Base-by-base conservation (phyloP, 1,140 invertebrate genomes). In the Heliconius himera region DNA sequence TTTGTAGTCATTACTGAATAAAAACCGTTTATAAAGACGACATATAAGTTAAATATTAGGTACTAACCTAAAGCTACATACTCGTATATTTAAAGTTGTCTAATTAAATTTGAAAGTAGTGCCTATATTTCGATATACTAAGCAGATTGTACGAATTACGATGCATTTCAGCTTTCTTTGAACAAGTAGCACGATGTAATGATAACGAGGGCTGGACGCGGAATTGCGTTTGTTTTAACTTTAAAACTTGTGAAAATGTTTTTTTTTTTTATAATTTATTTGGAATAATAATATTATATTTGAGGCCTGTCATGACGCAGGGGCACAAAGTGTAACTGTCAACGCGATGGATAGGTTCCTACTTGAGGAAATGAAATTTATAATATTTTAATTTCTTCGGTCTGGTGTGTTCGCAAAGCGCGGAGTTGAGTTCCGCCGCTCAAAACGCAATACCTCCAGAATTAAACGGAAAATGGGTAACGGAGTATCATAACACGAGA, bases 131-230 rank as follows among this genome's bases (percentile, higher is more conserved):
- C 60, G 74, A 56, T 60, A 75, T 60, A 66, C 60, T 29, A 29
- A 66, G 22, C 26, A 29, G 60, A 66, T 29, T 26, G 22, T 66
- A n/a, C 22, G 41, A 46, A 46, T 46, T 46, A 46, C 41, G 13
- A 29, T 29, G 60, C 60, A 66, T 41, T 70, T n/a, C 60, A 33
- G 66, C 41, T 76, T 76, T 76, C 75, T 41, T 76, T 46, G 60
- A 60, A 60, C 54, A 74, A 60, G 74, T 75, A 66, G 74, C 20
- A 11, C 74, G 74, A 75, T 75, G 38, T 41, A 38, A 75, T 38
- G 74, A 75, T 75, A 75, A 41, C 60, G 22, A 26, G 33, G 38
- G 38, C 33, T 66, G 74, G 22, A 75, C 54, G 38, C 41, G 18
- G 51, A 75, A 75, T 29, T 22, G 60, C n/a, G 8, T n/a, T 36